These are phyloP conservation scores for Austrofundulus limnaeus DNA, from an alignment of 2,113 vertebrate genomes.

Conservation along the genomic window DNA sequence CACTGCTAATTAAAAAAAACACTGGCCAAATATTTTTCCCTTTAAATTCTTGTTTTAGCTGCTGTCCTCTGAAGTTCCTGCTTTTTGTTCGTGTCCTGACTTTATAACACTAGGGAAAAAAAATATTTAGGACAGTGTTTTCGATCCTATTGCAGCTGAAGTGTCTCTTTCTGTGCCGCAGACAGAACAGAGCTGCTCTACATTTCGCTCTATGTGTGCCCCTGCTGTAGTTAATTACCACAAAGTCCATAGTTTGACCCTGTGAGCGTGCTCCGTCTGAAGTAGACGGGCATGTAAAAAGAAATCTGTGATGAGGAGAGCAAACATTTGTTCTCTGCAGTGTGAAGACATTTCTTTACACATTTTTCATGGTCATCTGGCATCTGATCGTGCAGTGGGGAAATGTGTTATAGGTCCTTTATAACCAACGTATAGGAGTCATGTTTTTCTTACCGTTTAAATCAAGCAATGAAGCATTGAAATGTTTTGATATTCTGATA, in stretches of 20 bases:
- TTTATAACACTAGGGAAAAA: not conserved
- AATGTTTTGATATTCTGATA: not conserved
- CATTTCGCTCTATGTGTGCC: not conserved
- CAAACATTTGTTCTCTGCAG: not conserved
- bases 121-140: not conserved
- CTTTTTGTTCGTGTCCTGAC: not conserved
- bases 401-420: not conserved
- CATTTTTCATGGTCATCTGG: not conserved
- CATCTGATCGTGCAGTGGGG: not conserved
- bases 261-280: not conserved
- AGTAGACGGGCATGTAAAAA: not conserved
- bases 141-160: not conserved
- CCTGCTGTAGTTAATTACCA: not conserved
- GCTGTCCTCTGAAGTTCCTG: too few species aligned
- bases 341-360: not conserved
- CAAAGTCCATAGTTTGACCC: not conserved
- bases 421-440: not conserved
- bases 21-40: too few species aligned
- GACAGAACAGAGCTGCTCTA: not conserved
- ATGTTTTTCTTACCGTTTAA: not conserved
- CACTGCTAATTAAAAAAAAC: not conserved
- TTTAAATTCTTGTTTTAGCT: not conserved
- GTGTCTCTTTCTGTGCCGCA: not conserved
- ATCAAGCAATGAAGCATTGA: not conserved
- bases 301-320: not conserved